phyloP scores from a whole-genome alignment of 2,113 vertebrate species.

The Puma concolor region DNA sequence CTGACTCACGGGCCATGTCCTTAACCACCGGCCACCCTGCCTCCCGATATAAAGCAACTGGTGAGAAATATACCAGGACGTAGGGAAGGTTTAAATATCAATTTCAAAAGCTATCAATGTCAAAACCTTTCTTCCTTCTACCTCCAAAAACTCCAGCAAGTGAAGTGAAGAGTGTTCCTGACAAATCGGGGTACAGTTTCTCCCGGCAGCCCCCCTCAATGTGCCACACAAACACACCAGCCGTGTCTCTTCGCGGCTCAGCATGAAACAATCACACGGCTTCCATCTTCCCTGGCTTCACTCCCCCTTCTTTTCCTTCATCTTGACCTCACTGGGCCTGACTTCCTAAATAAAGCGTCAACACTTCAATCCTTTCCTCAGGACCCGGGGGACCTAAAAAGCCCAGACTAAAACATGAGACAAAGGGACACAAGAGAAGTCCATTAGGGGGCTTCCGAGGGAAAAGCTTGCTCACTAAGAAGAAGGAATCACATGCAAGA shows the following conservation, averaged over 20 bases:
- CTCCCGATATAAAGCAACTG: neutral
- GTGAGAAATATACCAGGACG: neutral
- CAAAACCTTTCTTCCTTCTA: neutral
- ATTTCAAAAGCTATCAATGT: neutral
- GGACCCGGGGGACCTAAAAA: neutral
- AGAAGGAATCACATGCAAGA: neutral
- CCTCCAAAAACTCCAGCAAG: neutral
- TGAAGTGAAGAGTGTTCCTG: neutral
- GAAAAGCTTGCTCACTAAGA: neutral
- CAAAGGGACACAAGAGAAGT: neutral
- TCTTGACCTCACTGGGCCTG: neutral
- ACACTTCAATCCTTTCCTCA: neutral
- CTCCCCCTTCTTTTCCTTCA: too few species aligned
- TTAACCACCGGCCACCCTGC: neutral
- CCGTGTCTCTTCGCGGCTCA: neutral
- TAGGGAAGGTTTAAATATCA: neutral
- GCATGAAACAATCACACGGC: neutral
- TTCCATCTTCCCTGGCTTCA: neutral
- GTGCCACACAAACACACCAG: neutral
- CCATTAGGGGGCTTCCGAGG: neutral
- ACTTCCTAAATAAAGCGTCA: neutral
- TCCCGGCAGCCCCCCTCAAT: neutral
- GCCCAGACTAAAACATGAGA: neutral
- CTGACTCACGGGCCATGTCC: too few species aligned
- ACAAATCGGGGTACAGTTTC: neutral